phyloP scores from a whole-genome alignment of 2,113 vertebrate genomes.

The Psilopsiagon aurifrons region DNA sequence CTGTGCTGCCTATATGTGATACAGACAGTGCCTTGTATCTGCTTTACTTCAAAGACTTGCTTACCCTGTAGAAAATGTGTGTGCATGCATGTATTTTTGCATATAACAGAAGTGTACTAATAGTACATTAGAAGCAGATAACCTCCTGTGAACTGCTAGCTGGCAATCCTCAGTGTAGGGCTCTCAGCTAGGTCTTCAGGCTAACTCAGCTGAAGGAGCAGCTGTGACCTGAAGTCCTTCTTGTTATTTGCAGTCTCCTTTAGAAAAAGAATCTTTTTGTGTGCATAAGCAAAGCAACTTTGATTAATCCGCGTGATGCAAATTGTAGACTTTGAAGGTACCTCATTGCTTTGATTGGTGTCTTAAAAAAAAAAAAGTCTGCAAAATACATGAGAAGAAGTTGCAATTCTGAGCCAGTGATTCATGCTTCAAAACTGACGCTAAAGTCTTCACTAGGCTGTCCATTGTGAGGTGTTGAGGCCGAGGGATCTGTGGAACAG shows the following conservation, averaged over 20 bases:
- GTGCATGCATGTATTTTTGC: background rate
- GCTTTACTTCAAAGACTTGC: background rate
- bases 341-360: background rate
- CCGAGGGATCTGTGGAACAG: background rate
- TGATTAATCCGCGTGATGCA: background rate
- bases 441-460: background rate
- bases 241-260: background rate
- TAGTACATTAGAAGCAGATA: background rate
- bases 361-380: background rate
- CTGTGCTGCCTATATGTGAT: background rate
- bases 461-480: background rate
- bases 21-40: background rate
- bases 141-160: background rate
- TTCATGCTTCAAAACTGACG: background rate
- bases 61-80: background rate
- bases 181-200: background rate
- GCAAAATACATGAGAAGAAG: background rate
- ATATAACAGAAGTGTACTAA: background rate
- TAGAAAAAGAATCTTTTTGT: background rate
- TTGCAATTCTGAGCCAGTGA: background rate
- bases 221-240: background rate
- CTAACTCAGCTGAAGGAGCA: rapidly evolving
- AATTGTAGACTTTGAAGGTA: background rate
- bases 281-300: background rate
- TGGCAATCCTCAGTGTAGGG: background rate